A percentile compares a stretch with the other conserved stretches of the same genome.
Conservation (phyloP, 2,888 invertebrate species). For the Neoitamus cyanurus region DNA sequence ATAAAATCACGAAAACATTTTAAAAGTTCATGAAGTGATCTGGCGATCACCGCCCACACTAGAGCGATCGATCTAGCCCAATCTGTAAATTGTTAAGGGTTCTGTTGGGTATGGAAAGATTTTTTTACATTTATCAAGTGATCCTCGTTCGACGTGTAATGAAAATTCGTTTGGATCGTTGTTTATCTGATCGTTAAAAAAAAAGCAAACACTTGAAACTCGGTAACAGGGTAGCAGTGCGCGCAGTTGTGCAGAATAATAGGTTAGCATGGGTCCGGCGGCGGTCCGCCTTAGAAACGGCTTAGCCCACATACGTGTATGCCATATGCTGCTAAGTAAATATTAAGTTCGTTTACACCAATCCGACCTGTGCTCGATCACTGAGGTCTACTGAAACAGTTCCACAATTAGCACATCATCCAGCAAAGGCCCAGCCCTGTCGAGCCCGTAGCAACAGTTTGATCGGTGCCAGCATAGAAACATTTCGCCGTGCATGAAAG, state of each 20-base stretch:
- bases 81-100: background rate
- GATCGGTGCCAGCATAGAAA: background rate
- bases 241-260: background rate
- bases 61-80: background rate
- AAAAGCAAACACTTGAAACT: background rate
- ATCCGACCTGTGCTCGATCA: background rate
- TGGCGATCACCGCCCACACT: background rate
- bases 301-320: conserved; percentile 29
- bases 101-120: background rate
- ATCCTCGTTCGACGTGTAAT: background rate
- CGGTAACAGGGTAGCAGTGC: background rate
- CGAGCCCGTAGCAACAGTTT: background rate
- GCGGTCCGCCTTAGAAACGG: background rate
- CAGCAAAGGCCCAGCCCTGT: background rate
- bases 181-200: background rate
- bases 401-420: conserved; percentile 28
- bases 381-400: conserved; percentile 17
- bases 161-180: background rate
- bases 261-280: background rate
- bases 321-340: background rate
- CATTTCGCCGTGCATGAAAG: background rate
- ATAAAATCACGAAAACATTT: background rate
- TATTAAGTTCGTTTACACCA: conserved; percentile 14
- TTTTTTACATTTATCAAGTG: background rate
- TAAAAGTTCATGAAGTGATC: background rate